Evolutionary conservation across 2,888 invertebrate species (phyloP).

Genomic region (Brachyptera risi): DNA sequence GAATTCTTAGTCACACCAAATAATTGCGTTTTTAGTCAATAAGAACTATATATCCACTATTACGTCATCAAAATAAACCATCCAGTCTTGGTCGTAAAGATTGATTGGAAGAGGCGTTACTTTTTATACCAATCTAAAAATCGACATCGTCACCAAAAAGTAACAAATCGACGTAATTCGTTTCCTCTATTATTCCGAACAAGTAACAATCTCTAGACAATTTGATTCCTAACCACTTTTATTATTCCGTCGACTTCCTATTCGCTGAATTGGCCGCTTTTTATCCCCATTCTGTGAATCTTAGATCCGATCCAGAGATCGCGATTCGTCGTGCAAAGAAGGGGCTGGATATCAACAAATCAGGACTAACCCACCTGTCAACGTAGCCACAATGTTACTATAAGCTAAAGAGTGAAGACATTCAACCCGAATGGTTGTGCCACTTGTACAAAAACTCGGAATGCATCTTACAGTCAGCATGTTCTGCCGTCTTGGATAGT

Average conservation of each 20-base stretch:
- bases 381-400: not conserved
- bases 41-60: too few species aligned
- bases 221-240: conserved; percentile 18
- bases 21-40: too few species aligned
- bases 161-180: not conserved
- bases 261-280: conserved; percentile 32
- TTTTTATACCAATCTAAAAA: not conserved
- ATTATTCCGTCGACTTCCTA: conserved; percentile 24
- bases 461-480: too few species aligned
- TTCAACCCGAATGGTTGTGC: not conserved
- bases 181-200: conserved; percentile 14
- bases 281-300: not conserved
- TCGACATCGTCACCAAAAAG: conserved; percentile 22
- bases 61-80: too few species aligned
- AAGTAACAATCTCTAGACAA: not conserved
- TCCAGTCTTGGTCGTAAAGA: too few species aligned
- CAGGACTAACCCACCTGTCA: conserved; percentile 14
- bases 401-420: not conserved
- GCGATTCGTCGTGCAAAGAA: conserved; percentile 1
- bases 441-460: not conserved
- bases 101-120: not conserved
- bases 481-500: not conserved
- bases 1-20: too few species aligned
- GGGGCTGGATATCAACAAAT: conserved; percentile 13
- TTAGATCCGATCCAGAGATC: not conserved